A percentile compares a stretch with the other conserved stretches of the same genome.
phyloP scores from a whole-genome alignment of 2,113 vertebrate genomes.

The Paracanthobrama guichenoti region DNA sequence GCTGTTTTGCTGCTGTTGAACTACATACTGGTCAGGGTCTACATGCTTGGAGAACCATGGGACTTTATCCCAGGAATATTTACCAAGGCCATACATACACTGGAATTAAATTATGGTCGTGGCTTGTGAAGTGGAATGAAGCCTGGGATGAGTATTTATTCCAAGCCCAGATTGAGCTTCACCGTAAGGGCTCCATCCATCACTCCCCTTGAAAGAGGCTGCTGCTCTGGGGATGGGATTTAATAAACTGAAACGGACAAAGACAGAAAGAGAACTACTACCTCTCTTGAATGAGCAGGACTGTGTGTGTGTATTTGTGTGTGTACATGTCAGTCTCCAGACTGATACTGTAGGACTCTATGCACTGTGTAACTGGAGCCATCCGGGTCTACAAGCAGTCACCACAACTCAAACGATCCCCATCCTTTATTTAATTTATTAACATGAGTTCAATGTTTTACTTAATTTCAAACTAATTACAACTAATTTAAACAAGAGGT shows the following conservation, averaged over 20 bases:
- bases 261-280: slow-evolving; percentile 46
- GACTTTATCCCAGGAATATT: neutral
- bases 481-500: slow-evolving; percentile 4
- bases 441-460: slow-evolving; percentile 18
- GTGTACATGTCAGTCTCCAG: slow-evolving; percentile 2
- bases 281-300: slow-evolving; percentile 53
- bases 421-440: slow-evolving; percentile 51
- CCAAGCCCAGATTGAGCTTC: slow-evolving; percentile 39
- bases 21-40: neutral
- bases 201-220: slow-evolving; percentile 26
- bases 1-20: neutral
- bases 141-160: slow-evolving; percentile 35
- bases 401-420: slow-evolving; percentile 5
- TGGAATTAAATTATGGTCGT: neutral
- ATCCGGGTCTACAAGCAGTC: slow-evolving; percentile 12
- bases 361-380: slow-evolving; percentile 55
- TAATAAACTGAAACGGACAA: slow-evolving; percentile 24
- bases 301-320: slow-evolving; percentile 11
- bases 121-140: slow-evolving; percentile 21
- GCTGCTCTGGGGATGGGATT: slow-evolving; percentile 17
- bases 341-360: slow-evolving; percentile 47
- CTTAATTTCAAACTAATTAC: neutral
- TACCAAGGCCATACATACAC: neutral
- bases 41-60: neutral
- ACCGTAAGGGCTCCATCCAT: slow-evolving; percentile 44